Evolutionary conservation across 2,888 invertebrate genomes (phyloP), one percentile per base, ranked within the genome.

Genomic region (Sarcophaga caerulescens): DNA sequence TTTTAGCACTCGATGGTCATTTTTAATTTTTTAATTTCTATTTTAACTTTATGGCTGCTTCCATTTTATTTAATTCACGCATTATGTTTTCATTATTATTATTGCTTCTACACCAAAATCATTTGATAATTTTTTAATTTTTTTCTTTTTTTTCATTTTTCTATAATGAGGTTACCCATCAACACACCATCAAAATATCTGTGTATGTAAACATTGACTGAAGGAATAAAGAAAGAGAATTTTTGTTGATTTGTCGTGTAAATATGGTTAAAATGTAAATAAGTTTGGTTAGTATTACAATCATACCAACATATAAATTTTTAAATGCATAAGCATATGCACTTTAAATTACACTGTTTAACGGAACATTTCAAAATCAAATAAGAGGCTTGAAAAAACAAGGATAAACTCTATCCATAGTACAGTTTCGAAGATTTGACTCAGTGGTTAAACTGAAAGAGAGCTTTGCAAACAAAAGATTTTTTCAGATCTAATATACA

Each of bases 211-310:
- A 84, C 81, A 70, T 11, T 47, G 47, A 47, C 12, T 4, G 4
- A 47, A 47, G 47, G 14, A 47, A n/a, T n/a, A n/a, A 47, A 47
- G 47, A 4, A 47, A 14, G 21, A 47, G 63, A 45, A 62, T 81
- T 81, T 77, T 86, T 78, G 81, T 81, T 75, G 84, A 86, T 86
- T 81, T 86, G 62, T 78, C 35, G 74, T 75, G 47, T 35, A 84
- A 84, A 84, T 84, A 84, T 84, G 84, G 69, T 84, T 78, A 71
- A 86, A 84, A 83, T 84, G 65, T 81, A 86, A 86, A 86, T 86
- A 78, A 77, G 52, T 86, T 81, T 74, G 69, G 82, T 78, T 78
- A 47, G 47, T 17, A 47, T 17, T 23, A 47, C 60, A 81, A 17
- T 63, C 47, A 17, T 47, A 60, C 25, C 63, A 10, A 23, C n/a